Evolutionary conservation across 2,888 invertebrate species (phyloP), one percentile per base, ranked within the genome.

Genomic region (Saturnia pavonia): DNA sequence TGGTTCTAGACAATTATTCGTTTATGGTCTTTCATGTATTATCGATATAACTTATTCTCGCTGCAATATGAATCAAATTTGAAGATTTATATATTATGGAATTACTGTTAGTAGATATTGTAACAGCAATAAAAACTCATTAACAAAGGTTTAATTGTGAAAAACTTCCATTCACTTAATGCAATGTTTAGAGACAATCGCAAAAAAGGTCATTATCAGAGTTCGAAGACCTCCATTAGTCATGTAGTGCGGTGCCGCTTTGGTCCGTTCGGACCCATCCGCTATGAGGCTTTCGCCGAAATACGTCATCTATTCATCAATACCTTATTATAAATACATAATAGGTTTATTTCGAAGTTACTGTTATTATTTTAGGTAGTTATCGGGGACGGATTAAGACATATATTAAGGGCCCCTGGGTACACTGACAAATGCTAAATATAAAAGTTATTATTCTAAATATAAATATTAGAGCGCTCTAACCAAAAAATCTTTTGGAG

Each of bases 171-270:
- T 66, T 66, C 66, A 54, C 40, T 25, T 51, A 40, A 3, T 66
- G 22, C 66, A 66, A n/a, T 22, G 67, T 70, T 57, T 25, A 63
- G 60, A 65, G 40, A 65, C 54, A 70, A 42, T 51, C 65, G 66
- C 65, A 71, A 71, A 68, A 45, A 68, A 68, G 68, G 68, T 71
- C 68, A 70, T 70, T 65, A 71, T 25, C 25, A 34, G 40, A 25
- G 71, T 68, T 45, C 77, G 74, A 71, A 74, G 77, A 78, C 79
- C 79, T 54, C 22, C 76, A 75, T 79, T 78, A 78, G 75, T 79
- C 79, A 78, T 78, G 74, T 74, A 76, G 74, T 72, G 75, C 75
- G 75, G 75, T 77, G n/a, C n/a, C n/a, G n/a, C n/a, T n/a, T n/a
- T n/a, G 75, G 70, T 74, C 73, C 71, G 72, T 60, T 72, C 19